A percentile compares a stretch with the other conserved stretches of the same genome.
phyloP scores from a whole-genome alignment of 2,113 vertebrate species.

The Hepsetus odoe region DNA sequence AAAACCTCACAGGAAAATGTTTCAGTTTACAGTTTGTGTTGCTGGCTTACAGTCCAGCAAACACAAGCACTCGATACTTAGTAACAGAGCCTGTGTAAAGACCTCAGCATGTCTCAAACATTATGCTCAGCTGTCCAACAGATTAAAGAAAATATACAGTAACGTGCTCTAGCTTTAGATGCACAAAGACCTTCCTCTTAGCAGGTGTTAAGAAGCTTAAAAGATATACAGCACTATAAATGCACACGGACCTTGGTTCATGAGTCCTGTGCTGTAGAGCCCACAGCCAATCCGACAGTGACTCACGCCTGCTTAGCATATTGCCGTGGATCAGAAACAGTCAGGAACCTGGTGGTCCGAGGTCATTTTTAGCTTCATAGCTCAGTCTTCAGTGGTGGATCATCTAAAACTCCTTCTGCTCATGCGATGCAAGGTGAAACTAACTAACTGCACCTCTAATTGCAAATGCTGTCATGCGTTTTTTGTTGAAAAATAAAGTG shows the following conservation, averaged over 20 bases:
- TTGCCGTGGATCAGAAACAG: background rate
- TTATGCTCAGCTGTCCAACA: background rate
- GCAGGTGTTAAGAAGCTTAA: background rate
- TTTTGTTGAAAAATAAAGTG: slow-evolving; percentile 10
- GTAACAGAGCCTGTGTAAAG: background rate
- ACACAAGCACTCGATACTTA: background rate
- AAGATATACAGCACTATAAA: background rate
- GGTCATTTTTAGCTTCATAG: background rate
- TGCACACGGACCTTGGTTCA: background rate
- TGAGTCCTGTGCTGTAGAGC: background rate
- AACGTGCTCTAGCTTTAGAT: background rate
- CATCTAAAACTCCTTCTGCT: background rate
- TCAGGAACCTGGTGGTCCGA: background rate
- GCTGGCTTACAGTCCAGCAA: background rate
- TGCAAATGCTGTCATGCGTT: background rate
- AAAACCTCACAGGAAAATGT: slow-evolving; percentile 1
- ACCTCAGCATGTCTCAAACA: background rate
- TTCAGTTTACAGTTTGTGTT: background rate
- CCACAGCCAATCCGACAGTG: background rate
- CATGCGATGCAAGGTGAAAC: background rate
- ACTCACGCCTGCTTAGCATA: slow-evolving; percentile 15
- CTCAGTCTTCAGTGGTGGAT: background rate
- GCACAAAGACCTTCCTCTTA: background rate
- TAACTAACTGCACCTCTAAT: background rate
- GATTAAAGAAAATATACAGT: background rate